phyloP scores from a whole-genome alignment of 1,140 invertebrate genomes.

The Maconellicoccus hirsutus region DNA sequence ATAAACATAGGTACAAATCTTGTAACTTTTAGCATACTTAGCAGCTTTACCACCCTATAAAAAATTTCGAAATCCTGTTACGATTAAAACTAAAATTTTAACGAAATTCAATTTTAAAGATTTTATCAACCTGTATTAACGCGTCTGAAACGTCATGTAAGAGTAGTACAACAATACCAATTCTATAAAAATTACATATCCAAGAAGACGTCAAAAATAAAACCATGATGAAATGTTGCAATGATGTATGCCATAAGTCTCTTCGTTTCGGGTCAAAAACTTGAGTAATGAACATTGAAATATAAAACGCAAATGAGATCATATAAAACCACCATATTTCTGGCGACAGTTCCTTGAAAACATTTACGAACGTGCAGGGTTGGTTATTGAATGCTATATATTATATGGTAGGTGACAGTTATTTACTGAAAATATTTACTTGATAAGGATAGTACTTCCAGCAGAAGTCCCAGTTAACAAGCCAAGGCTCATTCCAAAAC shows the following conservation, averaged over 20 bases:
- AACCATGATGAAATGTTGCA: constrained; percentile 90
- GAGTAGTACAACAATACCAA: constrained; percentile 81
- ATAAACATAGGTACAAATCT: neutral
- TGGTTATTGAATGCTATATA: too few species aligned
- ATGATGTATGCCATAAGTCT: constrained; percentile 97
- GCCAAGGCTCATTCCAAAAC: constrained; percentile 87
- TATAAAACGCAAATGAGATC: constrained; percentile 89
- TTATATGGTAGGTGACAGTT: too few species aligned
- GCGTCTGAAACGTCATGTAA: constrained; percentile 57
- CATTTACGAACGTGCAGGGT: too few species aligned
- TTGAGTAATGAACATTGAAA: constrained; percentile 82
- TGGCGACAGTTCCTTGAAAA: constrained; percentile 46
- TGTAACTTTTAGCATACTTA: neutral
- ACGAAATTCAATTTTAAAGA: neutral
- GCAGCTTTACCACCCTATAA: neutral
- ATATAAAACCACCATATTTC: constrained; percentile 95
- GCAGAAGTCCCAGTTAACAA: constrained; percentile 85
- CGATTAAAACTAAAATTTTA: neutral
- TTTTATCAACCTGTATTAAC: neutral
- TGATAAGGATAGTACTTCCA: constrained; percentile 69
- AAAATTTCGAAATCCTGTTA: neutral
- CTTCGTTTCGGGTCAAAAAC: constrained; percentile 86
- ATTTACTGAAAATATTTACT: too few species aligned
- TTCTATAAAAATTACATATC: constrained; percentile 83
- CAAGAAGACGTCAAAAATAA: constrained; percentile 81